Base-by-base conservation (phyloP, 2,797 vertebrate genomes). In the Mionectes olivaceus region DNA sequence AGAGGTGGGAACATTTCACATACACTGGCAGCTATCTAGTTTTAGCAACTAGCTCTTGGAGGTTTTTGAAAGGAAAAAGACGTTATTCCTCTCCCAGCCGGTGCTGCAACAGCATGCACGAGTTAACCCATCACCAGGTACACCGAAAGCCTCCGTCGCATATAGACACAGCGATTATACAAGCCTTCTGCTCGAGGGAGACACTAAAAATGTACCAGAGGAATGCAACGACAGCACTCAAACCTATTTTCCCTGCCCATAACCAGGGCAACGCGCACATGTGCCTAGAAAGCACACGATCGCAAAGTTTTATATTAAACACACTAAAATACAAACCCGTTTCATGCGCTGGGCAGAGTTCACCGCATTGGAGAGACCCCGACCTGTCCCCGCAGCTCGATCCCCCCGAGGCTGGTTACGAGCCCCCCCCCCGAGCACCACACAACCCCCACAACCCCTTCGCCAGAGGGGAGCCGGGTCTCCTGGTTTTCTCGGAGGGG, bases 231-330 rank as follows among this genome's bases (percentile, higher is more conserved):
- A 11, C 93, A 89, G 86, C 76, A 37, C 90, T 56, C 83, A 65
- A 85, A 65, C 46, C 93, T 79, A 68, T 90, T 82, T 83, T 86
- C 74, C 87, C 73, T 84, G 60, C 73, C 41, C 68, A 91, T 81
- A 94, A 83, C 94, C 96, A 90, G 88, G 87, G 84, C 90, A 91
- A 94, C 89, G 81, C 7, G 91, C 89, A 79, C 87, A 83, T 76
- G 93, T 82, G 75, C 90, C 91, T 90, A 47, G 90, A 95, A 91
- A 94, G 94, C 93, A 82, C 83, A 67, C 47, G 65, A 65, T 78
- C 41, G 83, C 85, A 91, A 94, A 93, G 79, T 94, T 94, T 83
- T 64, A 30, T 5, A 59, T 71, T 47, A 77, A 92, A 67, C 55
- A 24, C 2, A 10, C 14, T 21, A 44, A 79, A 79, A 82, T 70